These are phyloP conservation scores for Progne subis DNA, from an alignment of 2,113 vertebrate genomes.

Conservation along the genomic window DNA sequence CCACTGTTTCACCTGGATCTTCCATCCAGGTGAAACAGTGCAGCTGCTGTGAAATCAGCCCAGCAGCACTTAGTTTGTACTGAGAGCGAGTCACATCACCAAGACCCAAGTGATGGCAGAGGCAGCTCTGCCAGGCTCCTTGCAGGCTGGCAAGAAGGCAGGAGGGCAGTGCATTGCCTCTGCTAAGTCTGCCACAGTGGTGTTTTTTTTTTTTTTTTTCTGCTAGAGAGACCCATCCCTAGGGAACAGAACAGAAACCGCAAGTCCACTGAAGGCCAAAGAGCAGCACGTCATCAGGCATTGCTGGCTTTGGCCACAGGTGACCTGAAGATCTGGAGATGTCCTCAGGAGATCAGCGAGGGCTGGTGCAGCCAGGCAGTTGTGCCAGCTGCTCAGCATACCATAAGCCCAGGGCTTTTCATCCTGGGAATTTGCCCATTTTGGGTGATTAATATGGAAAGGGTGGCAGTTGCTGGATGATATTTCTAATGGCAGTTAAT, in stretches of 20 bases:
- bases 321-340: background rate
- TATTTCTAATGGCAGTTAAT: background rate
- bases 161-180: background rate
- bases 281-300: fast-evolving
- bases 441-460: background rate
- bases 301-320: background rate
- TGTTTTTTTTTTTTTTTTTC: background rate
- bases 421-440: background rate
- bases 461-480: background rate
- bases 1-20: background rate
- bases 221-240: background rate
- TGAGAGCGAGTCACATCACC: background rate
- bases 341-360: fast-evolving
- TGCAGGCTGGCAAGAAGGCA: background rate
- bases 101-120: background rate
- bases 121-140: background rate
- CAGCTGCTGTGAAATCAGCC: background rate
- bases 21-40: fast-evolving
- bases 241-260: background rate
- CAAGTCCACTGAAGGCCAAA: background rate
- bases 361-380: background rate
- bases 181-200: background rate
- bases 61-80: background rate
- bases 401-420: background rate
- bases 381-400: background rate